phyloP scores from a whole-genome alignment of 2,113 vertebrate genomes.

The Pipra filicauda region DNA sequence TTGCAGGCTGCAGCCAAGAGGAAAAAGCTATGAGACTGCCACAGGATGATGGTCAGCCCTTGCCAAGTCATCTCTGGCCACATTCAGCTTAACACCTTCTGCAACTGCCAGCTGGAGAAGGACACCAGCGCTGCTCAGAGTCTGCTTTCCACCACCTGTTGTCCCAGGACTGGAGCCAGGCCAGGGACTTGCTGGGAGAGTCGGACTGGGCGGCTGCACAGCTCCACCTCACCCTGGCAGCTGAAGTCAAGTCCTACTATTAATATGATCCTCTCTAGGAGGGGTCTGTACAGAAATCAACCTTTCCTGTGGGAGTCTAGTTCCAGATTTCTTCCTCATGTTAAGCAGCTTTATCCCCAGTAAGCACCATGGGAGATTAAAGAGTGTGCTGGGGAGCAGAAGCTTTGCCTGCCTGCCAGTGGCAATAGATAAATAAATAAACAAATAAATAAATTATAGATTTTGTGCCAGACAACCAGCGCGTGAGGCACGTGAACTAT shows the following conservation, averaged over 20 bases:
- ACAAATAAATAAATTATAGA: background rate
- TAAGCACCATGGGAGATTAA: conserved; percentile 50
- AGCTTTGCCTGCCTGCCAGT: conserved; percentile 17
- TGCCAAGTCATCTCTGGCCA: background rate
- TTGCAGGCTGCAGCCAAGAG: background rate
- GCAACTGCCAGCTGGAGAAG: background rate
- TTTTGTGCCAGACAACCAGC: background rate
- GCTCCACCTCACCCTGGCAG: background rate
- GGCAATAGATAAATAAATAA: background rate
- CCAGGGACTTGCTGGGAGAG: background rate
- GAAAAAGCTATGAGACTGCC: background rate
- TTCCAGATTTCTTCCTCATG: conserved; percentile 20
- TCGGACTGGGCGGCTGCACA: rapidly evolving
- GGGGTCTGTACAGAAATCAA: background rate
- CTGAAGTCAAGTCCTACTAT: background rate
- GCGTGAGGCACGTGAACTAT: background rate
- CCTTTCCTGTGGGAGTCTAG: conserved; percentile 9
- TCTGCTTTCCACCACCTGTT: background rate
- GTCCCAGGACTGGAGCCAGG: background rate
- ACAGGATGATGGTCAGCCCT: background rate
- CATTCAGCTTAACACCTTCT: background rate
- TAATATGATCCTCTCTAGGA: background rate
- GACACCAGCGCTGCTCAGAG: rapidly evolving
- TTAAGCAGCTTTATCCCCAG: conserved; percentile 57
- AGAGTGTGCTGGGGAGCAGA: background rate